Base-by-base conservation (phyloP, 2,113 vertebrate species). In the Phalacrocorax brasilianus region DNA sequence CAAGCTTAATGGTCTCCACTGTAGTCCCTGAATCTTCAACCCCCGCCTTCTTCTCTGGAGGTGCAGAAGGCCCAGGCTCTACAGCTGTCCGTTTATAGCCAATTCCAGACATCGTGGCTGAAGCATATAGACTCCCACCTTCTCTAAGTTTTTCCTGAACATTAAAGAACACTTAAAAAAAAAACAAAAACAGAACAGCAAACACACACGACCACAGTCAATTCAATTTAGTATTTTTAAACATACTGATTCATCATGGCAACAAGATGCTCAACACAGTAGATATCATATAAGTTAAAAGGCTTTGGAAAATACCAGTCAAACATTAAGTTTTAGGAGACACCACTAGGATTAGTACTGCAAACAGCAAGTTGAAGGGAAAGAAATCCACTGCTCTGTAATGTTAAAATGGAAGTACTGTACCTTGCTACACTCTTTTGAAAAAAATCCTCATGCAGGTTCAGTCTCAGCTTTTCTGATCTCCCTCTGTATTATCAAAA, bases 1-100 rank as follows among this genome's bases (percentile, higher is more conserved):
- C 99, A 21, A 99, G 98, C 91, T 99, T 99, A 97, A 99, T 99
- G 2, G 99, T 99, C 95, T 99, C 99, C 97, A 99, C 99, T 3
- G 99, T 99, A 38, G 99, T 99, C 84, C 99, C 99, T 1, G 98
- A 98, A 71, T 99, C 98, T 75, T 99, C 99, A 84, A 99, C 98
- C 17, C 97, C 97, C 2, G 97, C 79, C 55, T 99, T 99, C 96
- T 99, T 99, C 95, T 99, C 99, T 0, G 98, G 98, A 50, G 98
- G 99, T 9, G 97, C 95, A 30, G 99, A 99, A 12, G 98, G 97
- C 53, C 98, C 98, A 30, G 98, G 96, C 32, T 99, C 99, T 82
- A 91, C 97, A 23, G 97, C 98, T 5, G 97, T 88, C 72, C 99
- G 98, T 97, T 99, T 99, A 91, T 85, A 98, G 70, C 98, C 98